These are phyloP conservation scores for Micropoecilia bifurca DNA, from an alignment of 2,797 vertebrate species.

Conservation along the genomic window DNA sequence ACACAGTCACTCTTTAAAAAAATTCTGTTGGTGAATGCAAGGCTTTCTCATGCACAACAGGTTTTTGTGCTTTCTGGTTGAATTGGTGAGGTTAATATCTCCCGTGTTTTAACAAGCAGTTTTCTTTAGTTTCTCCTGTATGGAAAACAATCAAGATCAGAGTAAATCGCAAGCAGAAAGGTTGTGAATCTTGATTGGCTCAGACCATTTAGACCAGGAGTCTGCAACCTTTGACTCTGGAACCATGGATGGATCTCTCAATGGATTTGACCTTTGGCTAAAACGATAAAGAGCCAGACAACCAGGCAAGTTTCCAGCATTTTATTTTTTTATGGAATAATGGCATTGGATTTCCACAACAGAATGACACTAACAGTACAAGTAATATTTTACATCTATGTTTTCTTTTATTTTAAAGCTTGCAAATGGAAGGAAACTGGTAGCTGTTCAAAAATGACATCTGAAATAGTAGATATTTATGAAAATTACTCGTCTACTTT, in stretches of 20 bases:
- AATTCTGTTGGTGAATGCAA: neutral
- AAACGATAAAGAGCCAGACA: neutral
- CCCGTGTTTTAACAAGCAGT: neutral
- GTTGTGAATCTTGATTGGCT: neutral
- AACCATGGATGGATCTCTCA: neutral
- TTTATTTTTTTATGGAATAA: neutral
- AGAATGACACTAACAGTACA: neutral
- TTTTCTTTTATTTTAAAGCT: neutral
- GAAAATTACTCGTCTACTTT: neutral
- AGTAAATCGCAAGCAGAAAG: neutral
- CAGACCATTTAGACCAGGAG: neutral
- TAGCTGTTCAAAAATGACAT: neutral
- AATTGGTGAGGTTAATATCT: neutral
- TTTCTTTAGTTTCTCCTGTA: constrained; percentile 1
- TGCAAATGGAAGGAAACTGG: neutral
- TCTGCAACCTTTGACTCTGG: neutral
- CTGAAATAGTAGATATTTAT: neutral
- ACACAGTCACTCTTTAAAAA: neutral
- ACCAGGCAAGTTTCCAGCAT: neutral
- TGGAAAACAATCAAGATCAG: neutral
- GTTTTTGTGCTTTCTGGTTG: neutral
- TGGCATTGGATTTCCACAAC: neutral
- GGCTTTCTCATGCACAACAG: neutral
- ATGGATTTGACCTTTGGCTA: neutral
- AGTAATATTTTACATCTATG: too few relatives aligned